Evolutionary conservation across 2,888 invertebrate genomes (phyloP), one percentile per base, ranked within the genome.

Genomic region (Latrodectus elegans): DNA sequence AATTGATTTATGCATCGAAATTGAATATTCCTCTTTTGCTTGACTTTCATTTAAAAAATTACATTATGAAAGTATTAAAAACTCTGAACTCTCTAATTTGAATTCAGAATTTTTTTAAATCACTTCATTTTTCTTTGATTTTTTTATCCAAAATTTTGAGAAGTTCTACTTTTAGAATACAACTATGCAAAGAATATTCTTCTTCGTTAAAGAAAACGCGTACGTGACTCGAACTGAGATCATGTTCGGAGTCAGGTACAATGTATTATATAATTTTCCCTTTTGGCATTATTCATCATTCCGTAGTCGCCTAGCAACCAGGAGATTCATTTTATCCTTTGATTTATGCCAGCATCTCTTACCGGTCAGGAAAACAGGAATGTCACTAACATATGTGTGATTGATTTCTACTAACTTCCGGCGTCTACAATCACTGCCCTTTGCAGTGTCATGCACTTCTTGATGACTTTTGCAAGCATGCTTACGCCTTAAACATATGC

Each of bases 361-460:
- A 68, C 81, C 38, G 15, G 22, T 38, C 71, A 75, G 70, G 83
- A 76, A 71, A 83, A 68, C 74, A 64, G 76, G 71, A 83, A 83
- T 76, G 83, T 76, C 83, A 76, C 70, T 49, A 75, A 71, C 76
- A 76, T 70, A 76, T 71, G 72, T 70, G 73, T 83, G 83, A 77
- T 83, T 83, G 83, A 83, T 83, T 83, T 71, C 52, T 68, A 22
- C 64, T 38, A 64, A 71, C 76, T 76, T 83, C 76, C 83, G 83
- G 64, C 15, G 15, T 64, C 60, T 26, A 83, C 83, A 81, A 81
- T 81, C 81, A 73, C 52, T 65, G 73, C 12, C 72, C 60, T 53
- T 60, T 64, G 72, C 26, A 55, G 51, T 70, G 17, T 78, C 49
- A 51, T n/a, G 53, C n/a, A 52, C n/a, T 55, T 70, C 68, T 78